phyloP scores from a whole-genome alignment of 2,113 vertebrate genomes.

The Tylochromis polylepis region DNA sequence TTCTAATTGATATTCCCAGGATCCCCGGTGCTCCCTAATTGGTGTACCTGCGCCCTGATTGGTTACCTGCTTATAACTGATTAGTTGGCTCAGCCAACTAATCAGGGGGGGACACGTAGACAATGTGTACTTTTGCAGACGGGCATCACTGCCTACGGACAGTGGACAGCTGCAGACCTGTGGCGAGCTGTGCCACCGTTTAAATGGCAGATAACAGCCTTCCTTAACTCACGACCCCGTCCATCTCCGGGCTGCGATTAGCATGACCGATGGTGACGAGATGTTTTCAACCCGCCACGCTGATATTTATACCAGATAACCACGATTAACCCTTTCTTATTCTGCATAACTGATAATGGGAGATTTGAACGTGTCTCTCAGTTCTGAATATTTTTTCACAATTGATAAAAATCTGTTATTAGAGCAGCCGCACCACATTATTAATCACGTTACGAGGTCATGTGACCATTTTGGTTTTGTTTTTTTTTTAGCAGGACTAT shows the following conservation, averaged over 20 bases:
- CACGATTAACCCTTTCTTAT: not conserved
- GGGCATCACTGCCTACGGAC: not conserved
- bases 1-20: conserved; percentile 58
- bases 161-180: not conserved
- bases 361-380: not conserved
- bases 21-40: conserved; percentile 37
- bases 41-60: conserved; percentile 61
- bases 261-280: not conserved
- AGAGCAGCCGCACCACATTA: not conserved
- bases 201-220: not conserved
- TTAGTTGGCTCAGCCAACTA: conserved; percentile 53
- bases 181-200: not conserved
- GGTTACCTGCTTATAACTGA: conserved; percentile 65
- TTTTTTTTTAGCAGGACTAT: not conserved
- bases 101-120: conserved; percentile 4
- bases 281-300: not conserved
- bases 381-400: not conserved
- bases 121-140: not conserved
- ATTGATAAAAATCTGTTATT: not conserved
- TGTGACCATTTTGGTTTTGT: not conserved
- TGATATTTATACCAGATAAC: conserved; percentile 2
- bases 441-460: too few relatives aligned
- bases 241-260: not conserved
- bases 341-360: not conserved
- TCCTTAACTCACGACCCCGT: not conserved